Conservation (phyloP, 2,113 vertebrate genomes). For the Callocephalon fimbriatum region DNA sequence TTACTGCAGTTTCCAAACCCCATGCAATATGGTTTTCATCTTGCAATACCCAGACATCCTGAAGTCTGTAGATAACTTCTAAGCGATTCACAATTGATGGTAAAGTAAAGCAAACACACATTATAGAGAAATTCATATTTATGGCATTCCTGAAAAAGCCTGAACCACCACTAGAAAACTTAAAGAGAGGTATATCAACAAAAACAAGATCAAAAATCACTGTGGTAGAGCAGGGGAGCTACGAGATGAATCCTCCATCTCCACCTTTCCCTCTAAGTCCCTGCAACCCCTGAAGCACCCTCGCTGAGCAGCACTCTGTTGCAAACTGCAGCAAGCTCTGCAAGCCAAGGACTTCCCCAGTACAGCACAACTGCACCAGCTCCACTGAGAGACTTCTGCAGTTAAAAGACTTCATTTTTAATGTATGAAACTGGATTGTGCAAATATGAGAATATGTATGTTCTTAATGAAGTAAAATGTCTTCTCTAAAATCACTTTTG, state of each 20-base stretch:
- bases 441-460: rapidly evolving
- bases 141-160: neutral
- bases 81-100: rapidly evolving
- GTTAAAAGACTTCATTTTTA: neutral
- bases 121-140: neutral
- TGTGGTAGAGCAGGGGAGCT: neutral
- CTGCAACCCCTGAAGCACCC: neutral
- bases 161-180: neutral
- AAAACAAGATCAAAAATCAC: neutral
- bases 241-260: neutral
- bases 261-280: neutral
- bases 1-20: neutral
- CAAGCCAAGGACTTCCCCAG: neutral
- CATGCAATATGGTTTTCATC: neutral
- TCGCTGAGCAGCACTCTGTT: neutral
- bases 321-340: neutral
- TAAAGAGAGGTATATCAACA: neutral
- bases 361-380: neutral
- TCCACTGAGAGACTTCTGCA: neutral
- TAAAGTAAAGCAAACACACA: neutral
- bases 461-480: neutral
- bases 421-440: neutral
- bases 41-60: neutral
- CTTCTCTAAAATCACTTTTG: neutral
- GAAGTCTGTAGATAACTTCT: neutral